phyloP scores from a whole-genome alignment of 2,797 vertebrate species.

The Sebastes hopkinsi region DNA sequence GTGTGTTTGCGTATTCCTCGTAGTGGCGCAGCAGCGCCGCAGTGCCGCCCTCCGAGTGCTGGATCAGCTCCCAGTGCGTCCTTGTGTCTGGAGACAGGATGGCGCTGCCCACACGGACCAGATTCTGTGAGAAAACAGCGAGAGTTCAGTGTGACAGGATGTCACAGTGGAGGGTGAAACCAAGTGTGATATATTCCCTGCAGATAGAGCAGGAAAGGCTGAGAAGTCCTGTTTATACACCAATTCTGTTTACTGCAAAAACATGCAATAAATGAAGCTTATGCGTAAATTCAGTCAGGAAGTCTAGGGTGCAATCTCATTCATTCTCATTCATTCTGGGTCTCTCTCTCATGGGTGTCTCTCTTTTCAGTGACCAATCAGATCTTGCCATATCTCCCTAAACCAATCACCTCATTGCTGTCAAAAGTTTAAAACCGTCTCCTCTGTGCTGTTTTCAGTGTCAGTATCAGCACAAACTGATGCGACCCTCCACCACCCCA shows the following conservation, averaged over 20 bases:
- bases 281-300: too few species aligned
- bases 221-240: not conserved
- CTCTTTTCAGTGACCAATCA: too few species aligned
- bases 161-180: conserved; percentile 12
- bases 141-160: conserved; percentile 38
- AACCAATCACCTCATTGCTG: too few species aligned
- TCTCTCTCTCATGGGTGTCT: too few species aligned
- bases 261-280: not conserved
- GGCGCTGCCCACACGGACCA: conserved; percentile 92
- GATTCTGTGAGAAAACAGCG: conserved; percentile 83
- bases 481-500: too few species aligned
- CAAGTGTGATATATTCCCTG: conserved; percentile 28
- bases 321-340: too few species aligned
- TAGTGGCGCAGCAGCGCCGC: conserved; percentile 90
- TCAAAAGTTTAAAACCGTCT: too few species aligned
- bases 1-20: conserved; percentile 91
- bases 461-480: too few species aligned
- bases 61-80: conserved; percentile 94
- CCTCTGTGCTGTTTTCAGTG: too few species aligned
- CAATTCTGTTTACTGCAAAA: not conserved
- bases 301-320: too few species aligned
- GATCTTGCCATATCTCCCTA: too few species aligned
- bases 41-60: conserved; percentile 91
- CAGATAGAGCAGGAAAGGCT: conserved; percentile 6
- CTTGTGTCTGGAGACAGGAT: conserved; percentile 88